Conservation (phyloP, 2,797 vertebrate species). For the Hoplostethus atlanticus region DNA sequence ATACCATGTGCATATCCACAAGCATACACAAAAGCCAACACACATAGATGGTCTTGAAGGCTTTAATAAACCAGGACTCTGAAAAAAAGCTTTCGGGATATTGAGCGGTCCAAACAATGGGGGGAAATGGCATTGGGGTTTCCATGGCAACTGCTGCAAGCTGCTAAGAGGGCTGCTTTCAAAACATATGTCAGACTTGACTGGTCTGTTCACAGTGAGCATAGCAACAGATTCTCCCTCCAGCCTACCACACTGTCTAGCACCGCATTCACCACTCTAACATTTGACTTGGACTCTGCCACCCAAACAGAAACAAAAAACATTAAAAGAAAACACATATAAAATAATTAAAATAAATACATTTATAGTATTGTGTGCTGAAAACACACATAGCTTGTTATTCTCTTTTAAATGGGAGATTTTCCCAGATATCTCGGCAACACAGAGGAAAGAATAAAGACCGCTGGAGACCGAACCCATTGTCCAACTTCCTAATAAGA, state of each 20-base stretch:
- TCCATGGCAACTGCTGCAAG: slow-evolving; percentile 85
- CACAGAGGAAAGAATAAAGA: neutral
- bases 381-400: neutral
- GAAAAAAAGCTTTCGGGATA: slow-evolving; percentile 71
- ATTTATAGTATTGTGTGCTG: no score
- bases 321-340: neutral
- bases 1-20: neutral
- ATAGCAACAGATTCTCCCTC: slow-evolving; percentile 80
- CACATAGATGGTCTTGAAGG: slow-evolving; percentile 12
- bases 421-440: neutral
- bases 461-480: neutral
- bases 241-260: slow-evolving; percentile 69
- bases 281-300: slow-evolving; percentile 66
- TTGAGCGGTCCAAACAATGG: slow-evolving; percentile 81
- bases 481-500: slow-evolving; percentile 14
- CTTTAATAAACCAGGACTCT: slow-evolving; percentile 62
- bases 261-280: slow-evolving; percentile 39
- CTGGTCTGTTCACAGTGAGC: slow-evolving; percentile 81
- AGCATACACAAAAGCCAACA: slow-evolving; percentile 13
- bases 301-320: slow-evolving; percentile 11
- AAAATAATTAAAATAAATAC: no score
- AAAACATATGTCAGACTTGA: slow-evolving; percentile 87
- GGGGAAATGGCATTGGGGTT: slow-evolving; percentile 82
- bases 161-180: slow-evolving; percentile 83
- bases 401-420: neutral